Evolutionary conservation across 2,888 invertebrate species (phyloP).

Genomic region (Dryadula phaetusa): DNA sequence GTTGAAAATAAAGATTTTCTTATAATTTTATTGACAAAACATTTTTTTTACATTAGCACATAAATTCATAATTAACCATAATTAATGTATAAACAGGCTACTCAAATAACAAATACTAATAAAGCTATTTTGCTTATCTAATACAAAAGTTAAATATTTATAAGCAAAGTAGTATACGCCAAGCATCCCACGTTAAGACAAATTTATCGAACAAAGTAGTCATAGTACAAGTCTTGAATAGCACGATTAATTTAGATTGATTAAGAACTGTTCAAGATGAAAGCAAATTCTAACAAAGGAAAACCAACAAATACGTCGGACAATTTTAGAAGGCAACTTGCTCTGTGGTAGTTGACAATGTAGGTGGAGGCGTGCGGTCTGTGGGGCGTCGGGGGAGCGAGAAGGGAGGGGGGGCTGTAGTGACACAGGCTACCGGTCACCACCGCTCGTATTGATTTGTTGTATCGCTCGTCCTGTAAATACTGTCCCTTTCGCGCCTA

Average conservation of each 20-base stretch:
- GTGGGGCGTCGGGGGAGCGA: constrained; percentile 53
- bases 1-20: too few species aligned
- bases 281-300: constrained; percentile 48
- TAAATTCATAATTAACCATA: neutral
- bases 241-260: constrained; percentile 32
- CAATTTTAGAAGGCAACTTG: constrained; percentile 53
- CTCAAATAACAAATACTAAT: neutral
- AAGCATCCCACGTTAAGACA: neutral
- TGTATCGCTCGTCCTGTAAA: constrained; percentile 85
- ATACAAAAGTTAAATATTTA: neutral
- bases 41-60: too few species aligned
- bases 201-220: constrained; percentile 29
- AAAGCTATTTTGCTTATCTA: neutral
- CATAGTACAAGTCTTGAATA: constrained; percentile 25
- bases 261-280: constrained; percentile 36
- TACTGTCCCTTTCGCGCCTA: constrained; percentile 72
- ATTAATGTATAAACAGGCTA: neutral
- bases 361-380: constrained; percentile 81
- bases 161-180: neutral
- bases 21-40: too few species aligned
- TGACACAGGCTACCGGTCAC: constrained; percentile 85
- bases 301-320: constrained; percentile 46
- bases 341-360: constrained; percentile 81
- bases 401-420: constrained; percentile 57
- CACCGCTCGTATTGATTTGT: constrained; percentile 85